phyloP scores from a whole-genome alignment of 2,113 vertebrate species.

The Himantopus leucocephalus region DNA sequence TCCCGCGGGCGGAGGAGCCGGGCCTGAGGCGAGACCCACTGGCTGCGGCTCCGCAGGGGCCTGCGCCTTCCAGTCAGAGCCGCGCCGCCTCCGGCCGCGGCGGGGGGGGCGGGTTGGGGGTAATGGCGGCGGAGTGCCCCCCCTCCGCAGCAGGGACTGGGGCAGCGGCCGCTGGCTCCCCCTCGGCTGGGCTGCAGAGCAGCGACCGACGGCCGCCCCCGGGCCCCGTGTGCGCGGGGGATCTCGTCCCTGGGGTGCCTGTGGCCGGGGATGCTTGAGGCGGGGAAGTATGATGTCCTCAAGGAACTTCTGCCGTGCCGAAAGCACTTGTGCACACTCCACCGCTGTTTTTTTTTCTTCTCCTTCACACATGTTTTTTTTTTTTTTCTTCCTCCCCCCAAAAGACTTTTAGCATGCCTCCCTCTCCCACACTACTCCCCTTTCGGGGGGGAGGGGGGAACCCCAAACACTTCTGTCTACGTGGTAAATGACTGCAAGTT shows the following conservation, averaged over 20 bases:
- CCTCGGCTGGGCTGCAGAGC: not conserved
- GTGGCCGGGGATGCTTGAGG: not conserved
- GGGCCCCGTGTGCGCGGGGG: too few relatives aligned
- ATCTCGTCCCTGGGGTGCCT: too few relatives aligned
- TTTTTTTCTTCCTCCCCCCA: not conserved
- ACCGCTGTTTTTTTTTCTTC: not conserved
- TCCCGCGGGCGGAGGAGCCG: not conserved
- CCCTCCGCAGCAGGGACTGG: fast-evolving
- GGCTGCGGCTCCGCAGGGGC: not conserved
- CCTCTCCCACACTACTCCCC: not conserved
- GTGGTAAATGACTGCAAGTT: not conserved
- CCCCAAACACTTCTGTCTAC: not conserved
- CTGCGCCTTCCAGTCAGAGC: not conserved
- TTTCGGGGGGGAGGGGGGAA: not conserved
- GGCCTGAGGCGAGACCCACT: not conserved
- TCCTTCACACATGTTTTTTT: not conserved
- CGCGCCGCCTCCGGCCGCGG: not conserved
- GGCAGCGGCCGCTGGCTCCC: not conserved
- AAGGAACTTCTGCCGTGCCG: not conserved
- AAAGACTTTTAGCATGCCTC: not conserved
- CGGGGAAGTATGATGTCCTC: not conserved
- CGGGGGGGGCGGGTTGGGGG: not conserved
- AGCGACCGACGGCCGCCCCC: too few relatives aligned
- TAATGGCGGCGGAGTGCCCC: not conserved
- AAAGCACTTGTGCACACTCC: not conserved